Base-by-base conservation (phyloP, 2,888 invertebrate genomes). In the Erynnis tages region DNA sequence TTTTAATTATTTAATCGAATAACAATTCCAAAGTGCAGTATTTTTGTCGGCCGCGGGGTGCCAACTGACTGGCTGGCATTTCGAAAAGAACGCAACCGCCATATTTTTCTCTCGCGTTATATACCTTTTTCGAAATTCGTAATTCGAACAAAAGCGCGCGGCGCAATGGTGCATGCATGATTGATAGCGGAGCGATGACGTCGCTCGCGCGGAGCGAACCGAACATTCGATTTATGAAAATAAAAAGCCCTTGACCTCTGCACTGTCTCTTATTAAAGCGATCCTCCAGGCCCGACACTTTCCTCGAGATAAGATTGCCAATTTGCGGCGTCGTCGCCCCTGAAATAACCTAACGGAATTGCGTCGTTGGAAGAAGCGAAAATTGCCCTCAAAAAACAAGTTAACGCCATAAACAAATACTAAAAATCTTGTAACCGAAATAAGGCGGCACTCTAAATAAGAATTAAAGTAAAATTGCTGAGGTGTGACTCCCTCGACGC, bases 401-500 rank as follows among this genome's bases (percentile, higher is more conserved):
- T 84, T 79, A 76, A 71, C 69, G 73, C 78, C 79, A 76, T 87
- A 87, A 88, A 86, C 86, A 86, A 87, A 87, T 87, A 85, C 83
- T 87, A 87, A 87, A 85, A 86, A 85, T 83, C 85, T 84, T 86
- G 88, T 87, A 85, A 85, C 78, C 83, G 79, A 84, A 87, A 87
- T 82, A 86, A 84, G 85, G 80, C 72, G 81, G 78, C 79, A 82
- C 80, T 87, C 86, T 88, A 88, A 89, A 88, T 82, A 88, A 84
- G 88, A 87, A 88, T 87, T 89, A 87, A 86, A 86, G 83, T 82
- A 79, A 79, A 87, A 87, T 88, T 85, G 88, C 75, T 81, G 86
- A 86, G 86, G 82, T 86, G 86, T 83, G 82, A 79, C 80, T 78
- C 86, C 86, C 86, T 64, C 66, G 74, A 71, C 69, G 73, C 62